phyloP scores from a whole-genome alignment of 92 coral and sea anemone species.

The Phenganax stokvisi region DNA sequence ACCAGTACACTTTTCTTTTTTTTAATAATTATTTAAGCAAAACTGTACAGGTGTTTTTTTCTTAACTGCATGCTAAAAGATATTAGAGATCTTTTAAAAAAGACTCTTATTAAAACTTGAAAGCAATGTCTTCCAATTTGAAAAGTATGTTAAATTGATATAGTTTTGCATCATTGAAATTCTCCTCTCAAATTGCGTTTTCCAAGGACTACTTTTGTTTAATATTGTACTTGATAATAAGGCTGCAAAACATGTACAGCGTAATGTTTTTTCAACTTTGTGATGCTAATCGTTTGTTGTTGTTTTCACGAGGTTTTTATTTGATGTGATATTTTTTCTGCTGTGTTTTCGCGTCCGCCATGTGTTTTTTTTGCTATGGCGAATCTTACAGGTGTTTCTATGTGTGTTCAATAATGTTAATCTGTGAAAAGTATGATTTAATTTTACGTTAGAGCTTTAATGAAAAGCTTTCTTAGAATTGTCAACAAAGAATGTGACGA shows the following conservation, averaged over 20 bases:
- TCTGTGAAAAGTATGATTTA: background rate
- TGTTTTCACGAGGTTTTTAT: background rate
- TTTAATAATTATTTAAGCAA: conserved; percentile 9
- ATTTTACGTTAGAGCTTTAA: background rate
- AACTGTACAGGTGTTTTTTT: conserved; percentile 8
- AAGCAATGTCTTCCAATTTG: too few relatives aligned
- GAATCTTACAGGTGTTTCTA: conserved; percentile 25
- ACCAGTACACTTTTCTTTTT: too few relatives aligned
- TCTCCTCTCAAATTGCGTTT: too few relatives aligned
- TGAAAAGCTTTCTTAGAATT: background rate
- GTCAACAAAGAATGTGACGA: too few relatives aligned
- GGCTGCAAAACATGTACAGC: too few relatives aligned
- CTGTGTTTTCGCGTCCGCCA: background rate
- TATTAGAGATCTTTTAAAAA: background rate
- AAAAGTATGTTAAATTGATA: too few relatives aligned
- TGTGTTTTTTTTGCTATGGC: conserved; percentile 20
- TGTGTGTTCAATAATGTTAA: conserved; percentile 2
- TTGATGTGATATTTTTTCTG: background rate
- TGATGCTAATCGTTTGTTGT: too few relatives aligned
- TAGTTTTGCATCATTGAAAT: too few relatives aligned
- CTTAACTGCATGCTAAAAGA: background rate
- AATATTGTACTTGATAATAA: too few relatives aligned
- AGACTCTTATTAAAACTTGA: background rate
- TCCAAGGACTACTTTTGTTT: too few relatives aligned
- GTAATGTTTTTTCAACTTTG: too few relatives aligned